Conservation (phyloP, 2,113 vertebrate species). For the Thryonomys swinderianus region DNA sequence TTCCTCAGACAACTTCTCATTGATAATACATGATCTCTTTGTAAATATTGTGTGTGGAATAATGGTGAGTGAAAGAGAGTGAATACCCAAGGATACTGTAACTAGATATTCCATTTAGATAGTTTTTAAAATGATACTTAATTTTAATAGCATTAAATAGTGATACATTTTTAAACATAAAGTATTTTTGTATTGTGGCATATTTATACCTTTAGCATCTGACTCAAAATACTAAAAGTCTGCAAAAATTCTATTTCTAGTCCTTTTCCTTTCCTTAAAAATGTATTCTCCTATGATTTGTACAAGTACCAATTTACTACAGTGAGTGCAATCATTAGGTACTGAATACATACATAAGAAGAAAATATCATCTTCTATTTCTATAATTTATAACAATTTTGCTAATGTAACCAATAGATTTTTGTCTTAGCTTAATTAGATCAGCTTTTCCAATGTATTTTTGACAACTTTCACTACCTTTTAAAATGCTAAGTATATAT, state of each 20-base stretch:
- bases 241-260: neutral
- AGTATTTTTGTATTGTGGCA: neutral
- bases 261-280: neutral
- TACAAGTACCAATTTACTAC: neutral
- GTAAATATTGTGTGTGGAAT: neutral
- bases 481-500: neutral
- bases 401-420: neutral
- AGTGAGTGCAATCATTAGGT: neutral
- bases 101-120: neutral
- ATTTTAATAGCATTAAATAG: neutral
- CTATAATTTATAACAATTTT: neutral
- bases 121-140: neutral
- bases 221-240: neutral
- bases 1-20: neutral
- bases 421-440: conserved; percentile 12
- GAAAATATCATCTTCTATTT: neutral
- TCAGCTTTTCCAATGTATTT: neutral
- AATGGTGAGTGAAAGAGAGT: neutral
- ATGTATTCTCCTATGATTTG: neutral
- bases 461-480: neutral
- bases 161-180: no score
- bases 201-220: neutral
- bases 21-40: neutral
- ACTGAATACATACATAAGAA: neutral
- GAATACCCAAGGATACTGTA: neutral